These are phyloP conservation scores for Cyprinodon variegatus DNA, from an alignment of 2,113 vertebrate species.

Conservation along the genomic window DNA sequence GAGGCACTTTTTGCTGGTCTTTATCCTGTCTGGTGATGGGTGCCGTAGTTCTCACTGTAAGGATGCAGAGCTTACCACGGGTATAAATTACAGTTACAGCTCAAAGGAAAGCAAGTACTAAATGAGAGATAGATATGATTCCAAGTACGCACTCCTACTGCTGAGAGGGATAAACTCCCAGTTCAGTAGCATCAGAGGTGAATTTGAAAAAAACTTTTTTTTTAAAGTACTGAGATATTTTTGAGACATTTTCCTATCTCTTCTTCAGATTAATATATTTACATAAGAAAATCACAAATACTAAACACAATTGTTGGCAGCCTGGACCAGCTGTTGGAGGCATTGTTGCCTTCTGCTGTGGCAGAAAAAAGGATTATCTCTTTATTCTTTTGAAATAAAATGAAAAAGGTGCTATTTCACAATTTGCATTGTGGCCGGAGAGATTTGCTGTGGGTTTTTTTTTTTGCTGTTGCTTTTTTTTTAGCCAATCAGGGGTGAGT, in stretches of 20 bases:
- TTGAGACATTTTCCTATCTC: background rate
- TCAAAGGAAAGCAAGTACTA: conserved; percentile 45
- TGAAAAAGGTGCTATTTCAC: conserved; percentile 54
- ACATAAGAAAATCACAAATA: conserved; percentile 6
- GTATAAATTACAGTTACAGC: conserved; percentile 77
- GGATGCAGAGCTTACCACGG: conserved; percentile 76
- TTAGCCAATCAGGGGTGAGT: conserved; percentile 38
- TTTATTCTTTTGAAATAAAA: conserved; percentile 55
- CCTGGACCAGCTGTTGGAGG: conserved; percentile 66
- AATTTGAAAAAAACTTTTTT: background rate
- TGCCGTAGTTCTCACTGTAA: conserved; percentile 73
- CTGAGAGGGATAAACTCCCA: background rate
- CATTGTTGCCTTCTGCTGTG: conserved; percentile 41
- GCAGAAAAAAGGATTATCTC: conserved; percentile 61
- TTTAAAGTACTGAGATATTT: background rate
- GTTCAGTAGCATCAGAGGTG: background rate
- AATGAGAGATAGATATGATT: conserved; percentile 47
- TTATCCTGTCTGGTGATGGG: conserved; percentile 74
- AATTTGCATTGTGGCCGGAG: conserved; percentile 62
- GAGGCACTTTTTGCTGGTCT: conserved; percentile 74
- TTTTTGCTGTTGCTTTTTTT: conserved; percentile 8
- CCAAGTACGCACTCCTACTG: conserved; percentile 23
- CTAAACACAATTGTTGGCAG: conserved; percentile 39
- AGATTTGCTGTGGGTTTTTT: no score
- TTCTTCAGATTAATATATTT: background rate